A percentile compares a stretch with the other conserved stretches of the same genome.
phyloP scores from a whole-genome alignment of 2,888 invertebrate genomes.

The Neoaliturus tenellus region DNA sequence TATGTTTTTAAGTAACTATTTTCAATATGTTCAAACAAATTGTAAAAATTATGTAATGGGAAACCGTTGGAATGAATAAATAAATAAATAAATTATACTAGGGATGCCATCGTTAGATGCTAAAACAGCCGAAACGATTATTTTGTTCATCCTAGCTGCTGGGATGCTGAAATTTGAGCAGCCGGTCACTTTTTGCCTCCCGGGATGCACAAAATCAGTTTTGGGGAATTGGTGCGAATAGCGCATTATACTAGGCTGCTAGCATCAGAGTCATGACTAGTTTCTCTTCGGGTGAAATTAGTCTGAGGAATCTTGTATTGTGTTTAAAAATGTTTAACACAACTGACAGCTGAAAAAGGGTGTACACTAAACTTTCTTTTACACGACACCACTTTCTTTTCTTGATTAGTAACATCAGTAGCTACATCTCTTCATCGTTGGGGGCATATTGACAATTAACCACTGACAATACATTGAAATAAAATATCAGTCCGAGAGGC shows the following conservation, averaged over 20 bases:
- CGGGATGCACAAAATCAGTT: too few species aligned
- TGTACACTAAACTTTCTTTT: neutral
- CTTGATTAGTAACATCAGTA: neutral
- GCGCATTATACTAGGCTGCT: conserved; percentile 1
- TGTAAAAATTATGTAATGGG: too few species aligned
- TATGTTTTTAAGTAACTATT: too few species aligned
- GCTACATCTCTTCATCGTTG: too few species aligned
- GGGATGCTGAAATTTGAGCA: too few species aligned
- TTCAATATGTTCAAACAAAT: too few species aligned
- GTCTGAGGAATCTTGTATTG: too few species aligned
- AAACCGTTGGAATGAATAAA: too few species aligned
- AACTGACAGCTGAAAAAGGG: conserved; percentile 6
- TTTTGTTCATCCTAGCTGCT: conserved; percentile 8
- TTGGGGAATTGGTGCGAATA: neutral
- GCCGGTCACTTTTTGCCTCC: neutral
- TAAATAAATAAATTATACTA: too few species aligned
- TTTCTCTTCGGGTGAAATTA: too few species aligned
- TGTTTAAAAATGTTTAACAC: neutral
- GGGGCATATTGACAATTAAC: neutral
- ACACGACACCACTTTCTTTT: neutral
- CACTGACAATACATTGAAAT: neutral
- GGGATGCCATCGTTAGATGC: conserved; percentile 6
- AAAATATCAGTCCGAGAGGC: too few species aligned
- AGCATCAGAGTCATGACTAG: too few species aligned
- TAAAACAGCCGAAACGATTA: neutral